A percentile compares a stretch with the other conserved stretches of the same genome.
These are phyloP conservation scores for Bombus sibiricus DNA, from an alignment of 1,140 invertebrate species.

Conservation along the genomic window DNA sequence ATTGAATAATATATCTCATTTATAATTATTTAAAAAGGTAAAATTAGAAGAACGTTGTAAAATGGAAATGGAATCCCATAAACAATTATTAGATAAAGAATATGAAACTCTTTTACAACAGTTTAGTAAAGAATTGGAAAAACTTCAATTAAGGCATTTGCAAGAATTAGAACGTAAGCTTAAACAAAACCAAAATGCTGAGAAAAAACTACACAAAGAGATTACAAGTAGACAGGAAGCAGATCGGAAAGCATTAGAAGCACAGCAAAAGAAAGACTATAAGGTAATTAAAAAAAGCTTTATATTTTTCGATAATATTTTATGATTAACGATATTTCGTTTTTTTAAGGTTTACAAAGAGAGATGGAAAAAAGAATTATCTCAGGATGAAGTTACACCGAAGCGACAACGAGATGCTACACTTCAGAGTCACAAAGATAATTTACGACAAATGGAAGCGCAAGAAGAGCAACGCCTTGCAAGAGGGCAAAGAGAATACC, in stretches of 20 bases:
- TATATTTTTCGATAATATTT: constrained; percentile 12
- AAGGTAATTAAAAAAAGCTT: constrained; percentile 84
- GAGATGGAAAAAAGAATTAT: constrained; percentile 96
- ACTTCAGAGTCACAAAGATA: constrained; percentile 96
- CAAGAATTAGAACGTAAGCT: constrained; percentile 95
- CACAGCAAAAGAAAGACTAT: constrained; percentile 98
- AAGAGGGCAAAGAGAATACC: constrained; percentile 94
- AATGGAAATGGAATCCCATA: constrained; percentile 98
- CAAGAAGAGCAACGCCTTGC: constrained; percentile 94
- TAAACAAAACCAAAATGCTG: constrained; percentile 93
- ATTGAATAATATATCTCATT: neutral
- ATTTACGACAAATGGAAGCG: constrained; percentile 94
- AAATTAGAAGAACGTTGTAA: constrained; percentile 97
- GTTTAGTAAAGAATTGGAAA: constrained; percentile 96
- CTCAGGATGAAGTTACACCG: constrained; percentile 94
- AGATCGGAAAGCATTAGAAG: constrained; percentile 94
- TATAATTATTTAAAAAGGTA: constrained; percentile 67
- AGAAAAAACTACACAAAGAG: constrained; percentile 97
- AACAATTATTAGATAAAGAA: constrained; percentile 97
- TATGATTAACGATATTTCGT: constrained; percentile 34
- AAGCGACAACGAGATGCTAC: constrained; percentile 96
- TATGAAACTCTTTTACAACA: constrained; percentile 96
- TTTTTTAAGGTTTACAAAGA: constrained; percentile 92
- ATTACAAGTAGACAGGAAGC: constrained; percentile 94
- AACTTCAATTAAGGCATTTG: constrained; percentile 93